Evolutionary conservation across 2,888 invertebrate species (phyloP).

Genomic region (Metallyticus violacea): DNA sequence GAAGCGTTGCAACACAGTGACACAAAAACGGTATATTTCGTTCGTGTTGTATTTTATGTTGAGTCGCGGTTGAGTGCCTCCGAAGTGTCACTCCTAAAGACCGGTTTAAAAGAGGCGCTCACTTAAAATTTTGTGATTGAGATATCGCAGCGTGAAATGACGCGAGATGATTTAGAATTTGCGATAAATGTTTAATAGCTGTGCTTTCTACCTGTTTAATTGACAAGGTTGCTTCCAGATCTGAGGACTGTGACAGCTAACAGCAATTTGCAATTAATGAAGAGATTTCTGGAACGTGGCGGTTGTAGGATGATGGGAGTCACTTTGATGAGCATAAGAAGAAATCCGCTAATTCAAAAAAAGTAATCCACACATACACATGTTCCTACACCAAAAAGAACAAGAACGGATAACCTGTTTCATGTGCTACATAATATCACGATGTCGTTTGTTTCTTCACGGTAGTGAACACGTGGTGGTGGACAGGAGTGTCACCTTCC

Average conservation of each 20-base stretch:
- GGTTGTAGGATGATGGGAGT: too few species aligned
- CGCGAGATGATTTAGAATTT: neutral
- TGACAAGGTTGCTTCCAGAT: neutral
- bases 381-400: too few species aligned
- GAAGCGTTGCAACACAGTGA: neutral
- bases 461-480: neutral
- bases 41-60: too few species aligned
- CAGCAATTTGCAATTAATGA: neutral
- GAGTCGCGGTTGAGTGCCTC: too few species aligned
- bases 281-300: neutral
- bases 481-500: neutral
- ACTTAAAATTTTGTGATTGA: neutral
- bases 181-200: neutral
- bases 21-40: neutral
- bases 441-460: neutral
- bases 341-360: too few species aligned
- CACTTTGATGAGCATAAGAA: too few species aligned
- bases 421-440: neutral
- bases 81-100: neutral
- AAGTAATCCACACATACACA: too few species aligned
- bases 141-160: too few species aligned
- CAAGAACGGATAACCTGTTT: neutral
- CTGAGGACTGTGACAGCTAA: neutral
- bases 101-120: neutral
- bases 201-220: neutral